Percentiles rank a stretch among this genome's conserved stretches.
These are phyloP conservation scores for Prunella fulvescens DNA, from an alignment of 2,113 vertebrate species.

Conservation along the genomic window DNA sequence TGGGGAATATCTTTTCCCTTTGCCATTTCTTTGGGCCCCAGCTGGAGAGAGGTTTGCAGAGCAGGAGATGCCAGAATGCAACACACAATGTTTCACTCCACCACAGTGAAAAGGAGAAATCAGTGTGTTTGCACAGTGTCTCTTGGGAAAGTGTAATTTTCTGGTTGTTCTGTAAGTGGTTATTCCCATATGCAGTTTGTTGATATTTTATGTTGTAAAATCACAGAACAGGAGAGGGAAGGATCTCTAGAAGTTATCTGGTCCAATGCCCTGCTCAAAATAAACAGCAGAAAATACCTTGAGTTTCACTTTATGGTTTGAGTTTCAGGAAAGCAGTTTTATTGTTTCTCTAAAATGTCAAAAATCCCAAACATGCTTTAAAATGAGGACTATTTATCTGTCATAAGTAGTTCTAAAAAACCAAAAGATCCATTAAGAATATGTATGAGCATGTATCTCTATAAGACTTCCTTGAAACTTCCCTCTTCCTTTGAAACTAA, in stretches of 20 bases:
- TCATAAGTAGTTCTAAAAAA: background rate
- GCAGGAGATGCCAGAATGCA: background rate
- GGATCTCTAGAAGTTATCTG: background rate
- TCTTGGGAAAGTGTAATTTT: background rate
- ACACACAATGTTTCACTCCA: rapidly evolving
- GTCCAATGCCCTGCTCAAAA: background rate
- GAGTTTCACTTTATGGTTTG: background rate
- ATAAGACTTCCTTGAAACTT: background rate
- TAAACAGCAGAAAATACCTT: background rate
- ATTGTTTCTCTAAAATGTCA: background rate
- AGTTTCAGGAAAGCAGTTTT: background rate
- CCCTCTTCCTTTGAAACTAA: background rate
- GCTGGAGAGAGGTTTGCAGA: background rate
- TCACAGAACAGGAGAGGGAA: background rate
- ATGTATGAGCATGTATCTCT: background rate
- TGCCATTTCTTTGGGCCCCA: background rate
- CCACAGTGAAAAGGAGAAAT: background rate
- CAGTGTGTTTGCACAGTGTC: background rate
- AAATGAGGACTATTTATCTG: background rate
- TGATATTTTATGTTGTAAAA: background rate
- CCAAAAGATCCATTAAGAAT: background rate
- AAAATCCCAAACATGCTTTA: background rate
- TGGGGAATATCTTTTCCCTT: background rate
- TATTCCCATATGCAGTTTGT: background rate
- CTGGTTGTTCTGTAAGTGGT: background rate